A percentile compares a stretch with the other conserved stretches of the same genome.
phyloP scores from a whole-genome alignment of 2,797 vertebrate species.

The Numenius phaeopus region DNA sequence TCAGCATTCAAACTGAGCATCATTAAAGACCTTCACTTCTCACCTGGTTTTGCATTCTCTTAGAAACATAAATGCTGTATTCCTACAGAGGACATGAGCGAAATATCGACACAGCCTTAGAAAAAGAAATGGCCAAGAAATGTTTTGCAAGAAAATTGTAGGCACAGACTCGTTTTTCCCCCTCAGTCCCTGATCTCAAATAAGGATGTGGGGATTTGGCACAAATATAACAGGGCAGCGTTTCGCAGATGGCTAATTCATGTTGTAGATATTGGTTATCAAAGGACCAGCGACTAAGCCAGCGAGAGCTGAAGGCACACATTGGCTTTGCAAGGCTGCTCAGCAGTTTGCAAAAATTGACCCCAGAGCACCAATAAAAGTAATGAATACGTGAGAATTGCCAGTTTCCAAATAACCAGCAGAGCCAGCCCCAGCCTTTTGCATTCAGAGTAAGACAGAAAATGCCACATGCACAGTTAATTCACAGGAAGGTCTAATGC shows the following conservation, averaged over 20 bases:
- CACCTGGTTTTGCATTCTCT: background rate
- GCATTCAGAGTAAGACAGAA: background rate
- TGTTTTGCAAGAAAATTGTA: background rate
- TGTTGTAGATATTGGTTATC: background rate
- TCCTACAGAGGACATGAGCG: constrained; percentile 77
- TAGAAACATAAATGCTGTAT: background rate
- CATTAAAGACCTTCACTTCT: background rate
- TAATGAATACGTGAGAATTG: background rate
- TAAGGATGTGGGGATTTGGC: background rate
- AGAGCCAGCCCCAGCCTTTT: background rate
- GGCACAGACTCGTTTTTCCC: background rate
- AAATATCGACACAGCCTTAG: constrained; percentile 86
- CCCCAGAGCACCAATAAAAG: background rate
- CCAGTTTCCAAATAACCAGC: background rate
- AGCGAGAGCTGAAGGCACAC: background rate
- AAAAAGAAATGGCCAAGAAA: constrained; percentile 7
- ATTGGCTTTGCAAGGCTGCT: background rate
- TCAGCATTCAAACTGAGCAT: background rate
- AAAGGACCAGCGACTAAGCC: background rate
- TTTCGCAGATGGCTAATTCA: background rate
- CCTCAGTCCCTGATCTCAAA: background rate
- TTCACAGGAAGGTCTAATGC: background rate
- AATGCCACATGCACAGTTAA: background rate
- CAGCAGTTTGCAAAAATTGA: background rate
- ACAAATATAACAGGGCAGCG: accelerated